phyloP scores from a whole-genome alignment of 2,113 vertebrate genomes.

The Elgaria multicarinata region DNA sequence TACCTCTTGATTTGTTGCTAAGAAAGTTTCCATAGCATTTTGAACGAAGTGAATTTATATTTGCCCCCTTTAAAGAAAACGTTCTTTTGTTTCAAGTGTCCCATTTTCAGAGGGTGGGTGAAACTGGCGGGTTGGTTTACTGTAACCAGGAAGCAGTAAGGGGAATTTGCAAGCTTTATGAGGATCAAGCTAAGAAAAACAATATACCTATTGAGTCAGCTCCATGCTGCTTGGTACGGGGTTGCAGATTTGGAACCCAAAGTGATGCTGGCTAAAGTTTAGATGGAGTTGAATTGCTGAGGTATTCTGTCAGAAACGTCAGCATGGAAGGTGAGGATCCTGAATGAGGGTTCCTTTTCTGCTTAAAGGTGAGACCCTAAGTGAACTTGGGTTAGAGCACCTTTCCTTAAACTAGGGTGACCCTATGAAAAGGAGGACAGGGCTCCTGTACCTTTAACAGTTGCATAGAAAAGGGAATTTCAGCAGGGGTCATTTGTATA shows the following conservation, averaged over 20 bases:
- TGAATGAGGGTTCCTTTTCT: too few species aligned
- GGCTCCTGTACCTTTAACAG: too few species aligned
- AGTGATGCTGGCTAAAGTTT: background rate
- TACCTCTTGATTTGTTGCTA: background rate
- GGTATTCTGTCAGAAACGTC: too few species aligned
- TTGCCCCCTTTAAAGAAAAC: background rate
- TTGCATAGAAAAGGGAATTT: too few species aligned
- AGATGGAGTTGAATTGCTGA: too few species aligned
- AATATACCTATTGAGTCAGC: background rate
- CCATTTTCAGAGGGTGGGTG: background rate
- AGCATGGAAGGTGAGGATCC: too few species aligned
- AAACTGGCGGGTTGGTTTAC: background rate
- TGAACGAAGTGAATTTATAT: background rate
- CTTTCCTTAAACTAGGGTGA: too few species aligned
- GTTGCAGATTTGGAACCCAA: background rate
- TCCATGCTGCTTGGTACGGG: background rate
- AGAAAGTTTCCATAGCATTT: background rate
- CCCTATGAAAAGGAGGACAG: too few species aligned
- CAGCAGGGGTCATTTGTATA: too few species aligned
- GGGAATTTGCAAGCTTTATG: background rate
- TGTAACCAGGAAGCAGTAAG: background rate
- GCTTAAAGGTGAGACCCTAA: too few species aligned
- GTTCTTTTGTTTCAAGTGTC: background rate
- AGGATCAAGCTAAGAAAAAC: background rate
- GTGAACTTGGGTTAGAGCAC: too few species aligned